Conservation (phyloP, 2,888 invertebrate species). For the Tiphia femorata region DNA sequence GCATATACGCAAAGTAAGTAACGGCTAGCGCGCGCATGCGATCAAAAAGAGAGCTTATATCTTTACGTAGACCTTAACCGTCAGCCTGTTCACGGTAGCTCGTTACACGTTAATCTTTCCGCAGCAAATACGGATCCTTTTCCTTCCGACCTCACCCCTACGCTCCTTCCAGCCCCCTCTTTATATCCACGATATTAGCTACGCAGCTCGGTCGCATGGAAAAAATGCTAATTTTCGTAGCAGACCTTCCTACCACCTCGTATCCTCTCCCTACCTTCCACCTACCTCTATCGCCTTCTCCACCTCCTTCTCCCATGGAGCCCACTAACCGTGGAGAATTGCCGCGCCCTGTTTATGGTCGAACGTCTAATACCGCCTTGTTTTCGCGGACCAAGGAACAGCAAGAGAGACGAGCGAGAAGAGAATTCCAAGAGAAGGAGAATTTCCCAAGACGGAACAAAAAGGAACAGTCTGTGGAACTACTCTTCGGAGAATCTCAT, state of each 20-base stretch:
- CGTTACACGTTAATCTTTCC: slow-evolving; percentile 54
- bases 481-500: too few relatives aligned
- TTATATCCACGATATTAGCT: slow-evolving; percentile 44
- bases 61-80: slow-evolving; percentile 43
- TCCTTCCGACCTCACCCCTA: slow-evolving; percentile 14
- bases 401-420: not conserved
- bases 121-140: slow-evolving; percentile 39
- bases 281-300: not conserved
- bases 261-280: slow-evolving; percentile 8
- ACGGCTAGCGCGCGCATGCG: slow-evolving; percentile 13
- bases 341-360: slow-evolving; percentile 39
- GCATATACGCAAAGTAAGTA: too few relatives aligned
- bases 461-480: slow-evolving; percentile 3
- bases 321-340: slow-evolving; percentile 24
- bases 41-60: slow-evolving; percentile 29
- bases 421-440: not conserved
- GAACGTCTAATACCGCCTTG: slow-evolving; percentile 41
- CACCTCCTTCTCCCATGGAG: not conserved
- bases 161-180: slow-evolving; percentile 14
- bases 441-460: not conserved
- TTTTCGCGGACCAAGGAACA: slow-evolving; percentile 13
- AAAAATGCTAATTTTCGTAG: slow-evolving; percentile 59
- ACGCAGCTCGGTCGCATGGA: slow-evolving; percentile 49
- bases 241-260: slow-evolving; percentile 30
- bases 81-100: slow-evolving; percentile 47